phyloP scores from a whole-genome alignment of 2,113 vertebrate species.

The Vidua macroura region DNA sequence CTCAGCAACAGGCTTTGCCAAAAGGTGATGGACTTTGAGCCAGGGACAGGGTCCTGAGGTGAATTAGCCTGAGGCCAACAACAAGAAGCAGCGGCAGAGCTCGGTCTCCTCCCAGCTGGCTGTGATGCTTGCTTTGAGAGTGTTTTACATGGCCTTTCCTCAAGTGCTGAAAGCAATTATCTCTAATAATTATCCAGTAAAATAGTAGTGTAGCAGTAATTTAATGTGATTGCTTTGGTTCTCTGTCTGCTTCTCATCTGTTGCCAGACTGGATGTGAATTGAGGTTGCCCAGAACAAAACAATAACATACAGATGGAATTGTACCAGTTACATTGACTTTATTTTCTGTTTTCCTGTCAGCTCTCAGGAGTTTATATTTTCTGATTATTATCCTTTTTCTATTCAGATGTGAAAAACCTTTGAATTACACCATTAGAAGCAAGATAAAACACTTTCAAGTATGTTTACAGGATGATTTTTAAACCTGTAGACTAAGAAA shows the following conservation, averaged over 20 bases:
- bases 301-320: not conserved
- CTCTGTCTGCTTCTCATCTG: not conserved
- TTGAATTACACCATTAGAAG: not conserved
- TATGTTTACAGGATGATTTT: not conserved
- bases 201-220: not conserved
- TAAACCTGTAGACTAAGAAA: not conserved
- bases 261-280: not conserved
- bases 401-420: not conserved
- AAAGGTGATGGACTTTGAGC: not conserved
- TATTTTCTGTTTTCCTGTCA: not conserved
- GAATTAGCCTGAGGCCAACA: not conserved
- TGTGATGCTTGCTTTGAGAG: not conserved
- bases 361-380: not conserved
- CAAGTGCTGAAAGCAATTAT: not conserved
- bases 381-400: not conserved
- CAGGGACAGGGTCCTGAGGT: not conserved
- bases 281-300: not conserved
- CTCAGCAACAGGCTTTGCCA: not conserved
- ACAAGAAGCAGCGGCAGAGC: not conserved
- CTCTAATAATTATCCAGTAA: not conserved
- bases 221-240: not conserved
- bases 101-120: not conserved
- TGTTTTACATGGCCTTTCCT: not conserved
- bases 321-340: not conserved
- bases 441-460: not conserved